phyloP scores from a whole-genome alignment of 2,888 invertebrate genomes.

The Drosophila gaucha region DNA sequence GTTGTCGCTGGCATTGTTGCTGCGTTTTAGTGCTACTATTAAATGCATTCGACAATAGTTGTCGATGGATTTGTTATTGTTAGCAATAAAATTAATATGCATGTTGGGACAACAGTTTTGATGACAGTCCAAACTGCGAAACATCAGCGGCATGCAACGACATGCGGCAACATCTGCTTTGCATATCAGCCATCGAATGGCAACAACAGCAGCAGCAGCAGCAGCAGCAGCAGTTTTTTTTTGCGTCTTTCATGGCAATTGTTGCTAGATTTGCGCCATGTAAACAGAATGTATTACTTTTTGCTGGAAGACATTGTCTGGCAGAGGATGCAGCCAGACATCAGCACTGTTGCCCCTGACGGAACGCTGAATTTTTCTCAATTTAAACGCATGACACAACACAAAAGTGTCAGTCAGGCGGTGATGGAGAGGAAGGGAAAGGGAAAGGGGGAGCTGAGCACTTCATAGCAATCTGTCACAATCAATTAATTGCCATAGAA shows the following conservation, averaged over 20 bases:
- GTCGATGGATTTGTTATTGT: slow-evolving; percentile 78
- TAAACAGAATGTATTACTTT: slow-evolving; percentile 58
- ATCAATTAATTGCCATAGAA: slow-evolving; percentile 78
- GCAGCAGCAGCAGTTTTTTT: slow-evolving; percentile 20
- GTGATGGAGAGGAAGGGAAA: background rate
- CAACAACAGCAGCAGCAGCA: slow-evolving; percentile 12
- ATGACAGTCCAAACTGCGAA: slow-evolving; percentile 57
- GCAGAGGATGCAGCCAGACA: slow-evolving; percentile 26
- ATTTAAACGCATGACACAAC: slow-evolving; percentile 75
- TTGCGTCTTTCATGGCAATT: slow-evolving; percentile 50
- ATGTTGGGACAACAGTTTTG: slow-evolving; percentile 64
- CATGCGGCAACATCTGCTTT: slow-evolving; percentile 64
- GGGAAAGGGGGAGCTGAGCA: slow-evolving; percentile 16
- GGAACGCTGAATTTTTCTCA: slow-evolving; percentile 49
- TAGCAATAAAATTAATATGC: slow-evolving; percentile 78
- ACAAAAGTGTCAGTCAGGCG: slow-evolving; percentile 71
- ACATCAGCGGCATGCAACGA: slow-evolving; percentile 31
- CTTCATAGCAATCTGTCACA: slow-evolving; percentile 78
- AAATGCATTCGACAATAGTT: slow-evolving; percentile 71
- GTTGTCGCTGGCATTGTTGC: slow-evolving; percentile 45
- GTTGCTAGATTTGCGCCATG: slow-evolving; percentile 43
- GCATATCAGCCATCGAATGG: slow-evolving; percentile 61
- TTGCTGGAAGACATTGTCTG: slow-evolving; percentile 51
- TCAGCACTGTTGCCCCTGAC: slow-evolving; percentile 1
- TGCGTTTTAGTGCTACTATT: slow-evolving; percentile 63